Conservation (phyloP, 2,888 invertebrate genomes). For the Tetrapedia diversipes region DNA sequence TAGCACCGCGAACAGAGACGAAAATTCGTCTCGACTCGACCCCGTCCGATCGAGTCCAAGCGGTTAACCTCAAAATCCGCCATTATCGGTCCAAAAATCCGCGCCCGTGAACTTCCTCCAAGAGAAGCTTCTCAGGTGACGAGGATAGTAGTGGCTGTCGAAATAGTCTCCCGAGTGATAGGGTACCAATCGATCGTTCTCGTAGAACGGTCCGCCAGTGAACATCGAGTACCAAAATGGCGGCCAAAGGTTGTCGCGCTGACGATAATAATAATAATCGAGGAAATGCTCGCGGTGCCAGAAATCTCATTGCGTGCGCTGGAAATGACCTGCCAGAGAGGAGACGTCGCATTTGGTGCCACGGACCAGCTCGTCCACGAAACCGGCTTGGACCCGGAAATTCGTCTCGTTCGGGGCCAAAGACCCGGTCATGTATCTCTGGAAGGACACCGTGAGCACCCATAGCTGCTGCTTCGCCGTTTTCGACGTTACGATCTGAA, state of each 20-base stretch:
- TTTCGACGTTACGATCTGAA: slow-evolving; percentile 69
- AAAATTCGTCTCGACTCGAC: too few relatives aligned
- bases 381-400: slow-evolving; percentile 88
- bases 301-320: slow-evolving; percentile 64
- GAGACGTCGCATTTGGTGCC: slow-evolving; percentile 84
- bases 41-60: background rate
- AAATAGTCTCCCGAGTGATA: background rate
- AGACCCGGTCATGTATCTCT: slow-evolving; percentile 74
- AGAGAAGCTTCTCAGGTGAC: background rate
- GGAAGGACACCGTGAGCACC: slow-evolving; percentile 76
- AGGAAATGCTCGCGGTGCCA: slow-evolving; percentile 69
- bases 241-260: background rate
- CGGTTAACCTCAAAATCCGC: background rate
- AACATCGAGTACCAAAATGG: background rate
- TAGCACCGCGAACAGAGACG: too few relatives aligned
- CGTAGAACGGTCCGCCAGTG: background rate
- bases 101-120: background rate
- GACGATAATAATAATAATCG: background rate
- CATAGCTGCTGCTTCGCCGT: slow-evolving; percentile 74
- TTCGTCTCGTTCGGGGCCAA: slow-evolving; percentile 85
- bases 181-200: background rate
- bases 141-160: too few relatives aligned
- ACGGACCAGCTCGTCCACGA: slow-evolving; percentile 84
- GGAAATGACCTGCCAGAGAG: background rate
- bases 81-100: background rate